Evolutionary conservation across 1,140 invertebrate genomes (phyloP).

Genomic region (Scaptomyza graminum): DNA sequence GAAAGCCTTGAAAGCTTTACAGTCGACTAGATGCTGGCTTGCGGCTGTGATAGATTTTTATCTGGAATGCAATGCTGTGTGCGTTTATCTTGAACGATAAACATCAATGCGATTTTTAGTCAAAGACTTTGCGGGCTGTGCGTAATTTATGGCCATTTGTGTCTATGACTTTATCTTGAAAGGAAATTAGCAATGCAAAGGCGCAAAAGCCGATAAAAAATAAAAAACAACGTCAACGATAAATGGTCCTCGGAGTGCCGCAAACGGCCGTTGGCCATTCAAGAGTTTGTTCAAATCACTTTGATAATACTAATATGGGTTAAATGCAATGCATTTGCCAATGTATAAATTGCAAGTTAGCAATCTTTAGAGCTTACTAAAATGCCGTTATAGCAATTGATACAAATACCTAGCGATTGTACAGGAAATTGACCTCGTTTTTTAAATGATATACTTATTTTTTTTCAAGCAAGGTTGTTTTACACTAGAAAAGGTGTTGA

Average conservation of each 20-base stretch:
- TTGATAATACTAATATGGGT: conserved; percentile 70
- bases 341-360: conserved; percentile 28
- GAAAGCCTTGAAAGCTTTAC: conserved; percentile 48
- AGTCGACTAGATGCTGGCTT: background rate
- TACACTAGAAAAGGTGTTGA: too few species aligned
- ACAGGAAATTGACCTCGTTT: conserved; percentile 5
- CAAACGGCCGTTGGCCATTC: conserved; percentile 43
- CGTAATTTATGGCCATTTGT: conserved; percentile 76
- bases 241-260: conserved; percentile 54
- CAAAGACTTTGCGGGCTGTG: conserved; percentile 32
- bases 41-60: conserved; percentile 47
- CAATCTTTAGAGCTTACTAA: conserved; percentile 13
- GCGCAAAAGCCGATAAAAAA: conserved; percentile 42
- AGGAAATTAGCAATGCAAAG: conserved; percentile 69
- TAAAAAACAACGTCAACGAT: conserved; percentile 20
- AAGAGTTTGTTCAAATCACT: conserved; percentile 58
- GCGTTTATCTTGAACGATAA: conserved; percentile 63
- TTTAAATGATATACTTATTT: background rate
- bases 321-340: conserved; percentile 61
- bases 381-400: conserved; percentile 18
- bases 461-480: background rate
- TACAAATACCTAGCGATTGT: conserved; percentile 12
- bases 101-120: conserved; percentile 60
- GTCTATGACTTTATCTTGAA: conserved; percentile 75
- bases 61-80: conserved; percentile 48